Evolutionary conservation across 2,113 vertebrate species (phyloP).

Genomic region (Planiliza haematocheilus): DNA sequence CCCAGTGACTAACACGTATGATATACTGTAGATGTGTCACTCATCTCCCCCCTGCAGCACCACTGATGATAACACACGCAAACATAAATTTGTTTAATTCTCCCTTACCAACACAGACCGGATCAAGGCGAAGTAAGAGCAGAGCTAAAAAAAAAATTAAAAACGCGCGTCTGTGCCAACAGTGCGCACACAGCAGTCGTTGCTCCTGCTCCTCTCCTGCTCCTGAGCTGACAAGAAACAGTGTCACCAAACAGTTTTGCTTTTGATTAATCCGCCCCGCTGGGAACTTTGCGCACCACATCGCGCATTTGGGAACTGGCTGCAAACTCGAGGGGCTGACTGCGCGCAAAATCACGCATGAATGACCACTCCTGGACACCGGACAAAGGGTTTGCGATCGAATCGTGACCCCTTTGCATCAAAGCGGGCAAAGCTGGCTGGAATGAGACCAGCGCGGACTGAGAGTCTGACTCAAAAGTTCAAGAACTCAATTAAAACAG

Average conservation of each 20-base stretch:
- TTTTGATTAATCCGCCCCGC: neutral
- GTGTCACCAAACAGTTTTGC: no score
- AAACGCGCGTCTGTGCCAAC: neutral
- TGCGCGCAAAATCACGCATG: constrained; percentile 16
- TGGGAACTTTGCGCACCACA: neutral
- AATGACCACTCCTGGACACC: constrained; percentile 31
- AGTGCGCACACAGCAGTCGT: neutral
- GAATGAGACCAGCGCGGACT: neutral
- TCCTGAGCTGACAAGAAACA: no score
- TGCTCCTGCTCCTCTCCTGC: no score
- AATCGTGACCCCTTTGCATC: neutral
- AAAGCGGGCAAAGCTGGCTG: neutral
- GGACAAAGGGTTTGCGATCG: constrained; percentile 27
- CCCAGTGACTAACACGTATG: no score
- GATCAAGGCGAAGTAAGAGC: neutral
- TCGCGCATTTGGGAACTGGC: neutral
- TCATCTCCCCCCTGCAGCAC: no score
- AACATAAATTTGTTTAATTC: no score
- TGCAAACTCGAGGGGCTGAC: neutral
- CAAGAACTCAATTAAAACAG: rapidly evolving
- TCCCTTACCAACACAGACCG: no score
- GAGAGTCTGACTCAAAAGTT: neutral
- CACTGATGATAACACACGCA: no score
- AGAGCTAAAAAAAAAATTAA: no score
- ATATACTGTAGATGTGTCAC: no score